Percentiles rank a stretch among this genome's conserved stretches.
phyloP scores from a whole-genome alignment of 2,888 invertebrate species.

The Operophtera brumata region DNA sequence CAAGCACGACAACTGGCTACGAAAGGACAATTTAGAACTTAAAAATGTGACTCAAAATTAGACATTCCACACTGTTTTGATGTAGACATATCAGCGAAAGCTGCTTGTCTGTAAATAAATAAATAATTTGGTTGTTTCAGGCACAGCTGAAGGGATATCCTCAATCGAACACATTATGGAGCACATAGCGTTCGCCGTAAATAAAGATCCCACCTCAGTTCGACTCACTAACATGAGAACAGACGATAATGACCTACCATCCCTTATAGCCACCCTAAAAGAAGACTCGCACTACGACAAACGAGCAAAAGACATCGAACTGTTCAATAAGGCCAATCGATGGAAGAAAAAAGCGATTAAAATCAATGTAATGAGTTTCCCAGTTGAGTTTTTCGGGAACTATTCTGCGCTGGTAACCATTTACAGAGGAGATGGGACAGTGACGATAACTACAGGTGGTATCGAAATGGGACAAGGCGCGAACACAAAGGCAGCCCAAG shows the following conservation, averaged over 20 bases:
- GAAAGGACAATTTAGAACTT: too few relatives aligned
- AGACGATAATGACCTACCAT: slow-evolving; percentile 65
- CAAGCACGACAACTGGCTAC: too few relatives aligned
- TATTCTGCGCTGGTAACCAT: slow-evolving; percentile 83
- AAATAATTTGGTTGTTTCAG: slow-evolving; percentile 43
- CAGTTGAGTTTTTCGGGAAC: slow-evolving; percentile 76
- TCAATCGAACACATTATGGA: slow-evolving; percentile 85
- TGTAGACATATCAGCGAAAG: too few relatives aligned
- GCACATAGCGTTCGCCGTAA: slow-evolving; percentile 80
- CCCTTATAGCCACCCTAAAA: slow-evolving; percentile 79
- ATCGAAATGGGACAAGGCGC: slow-evolving; percentile 90
- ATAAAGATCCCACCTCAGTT: slow-evolving; percentile 82
- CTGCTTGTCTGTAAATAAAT: too few relatives aligned
- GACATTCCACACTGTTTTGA: too few relatives aligned
- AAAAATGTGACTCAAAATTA: too few relatives aligned
- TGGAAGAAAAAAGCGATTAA: slow-evolving; percentile 88
- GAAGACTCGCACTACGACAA: slow-evolving; percentile 77
- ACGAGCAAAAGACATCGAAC: slow-evolving; percentile 69
- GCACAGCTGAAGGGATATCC: slow-evolving; percentile 81
- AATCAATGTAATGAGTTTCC: slow-evolving; percentile 84
- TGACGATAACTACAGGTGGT: slow-evolving; percentile 85
- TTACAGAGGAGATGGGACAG: slow-evolving; percentile 85
- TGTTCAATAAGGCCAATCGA: slow-evolving; percentile 84
- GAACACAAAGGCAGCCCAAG: slow-evolving; percentile 89
- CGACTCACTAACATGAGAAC: slow-evolving; percentile 78